Conservation (phyloP, 1,140 invertebrate species). For the Notospermus geniculatus region DNA sequence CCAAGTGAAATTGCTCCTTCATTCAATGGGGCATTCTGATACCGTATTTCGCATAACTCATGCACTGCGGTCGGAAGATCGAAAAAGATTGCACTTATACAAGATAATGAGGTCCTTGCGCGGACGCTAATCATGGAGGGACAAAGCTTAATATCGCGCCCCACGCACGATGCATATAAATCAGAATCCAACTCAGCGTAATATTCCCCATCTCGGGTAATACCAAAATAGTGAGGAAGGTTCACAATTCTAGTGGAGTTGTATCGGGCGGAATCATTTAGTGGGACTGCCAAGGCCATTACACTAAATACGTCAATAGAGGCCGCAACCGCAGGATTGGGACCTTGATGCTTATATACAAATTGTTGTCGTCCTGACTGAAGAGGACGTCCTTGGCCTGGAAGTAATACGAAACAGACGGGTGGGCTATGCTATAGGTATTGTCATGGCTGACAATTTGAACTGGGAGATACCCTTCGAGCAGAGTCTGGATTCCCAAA, state of each 20-base stretch:
- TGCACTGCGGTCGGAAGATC: not conserved
- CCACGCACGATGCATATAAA: not conserved
- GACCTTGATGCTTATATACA: not conserved
- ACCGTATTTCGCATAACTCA: not conserved
- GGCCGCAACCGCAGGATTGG: not conserved
- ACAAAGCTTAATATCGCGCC: not conserved
- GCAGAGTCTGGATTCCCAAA: not conserved
- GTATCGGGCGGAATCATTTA: not conserved
- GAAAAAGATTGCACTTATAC: not conserved
- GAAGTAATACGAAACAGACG: not conserved
- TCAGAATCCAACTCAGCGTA: slow-evolving; percentile 6
- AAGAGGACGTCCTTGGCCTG: not conserved
- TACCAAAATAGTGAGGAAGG: not conserved
- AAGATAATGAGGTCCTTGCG: slow-evolving; percentile 4
- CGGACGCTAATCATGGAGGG: not conserved
- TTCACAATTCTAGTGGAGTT: not conserved
- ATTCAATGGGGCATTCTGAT: not conserved
- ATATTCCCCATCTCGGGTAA: slow-evolving; percentile 4
- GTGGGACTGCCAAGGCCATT: slow-evolving; percentile 4
- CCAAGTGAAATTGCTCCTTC: not conserved
- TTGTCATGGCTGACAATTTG: not conserved
- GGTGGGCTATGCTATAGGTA: not conserved
- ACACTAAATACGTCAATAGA: not conserved
- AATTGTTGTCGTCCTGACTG: not conserved
- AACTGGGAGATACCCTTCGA: not conserved